These are phyloP conservation scores for Mola mola DNA, from an alignment of 2,113 vertebrate species.

Conservation along the genomic window DNA sequence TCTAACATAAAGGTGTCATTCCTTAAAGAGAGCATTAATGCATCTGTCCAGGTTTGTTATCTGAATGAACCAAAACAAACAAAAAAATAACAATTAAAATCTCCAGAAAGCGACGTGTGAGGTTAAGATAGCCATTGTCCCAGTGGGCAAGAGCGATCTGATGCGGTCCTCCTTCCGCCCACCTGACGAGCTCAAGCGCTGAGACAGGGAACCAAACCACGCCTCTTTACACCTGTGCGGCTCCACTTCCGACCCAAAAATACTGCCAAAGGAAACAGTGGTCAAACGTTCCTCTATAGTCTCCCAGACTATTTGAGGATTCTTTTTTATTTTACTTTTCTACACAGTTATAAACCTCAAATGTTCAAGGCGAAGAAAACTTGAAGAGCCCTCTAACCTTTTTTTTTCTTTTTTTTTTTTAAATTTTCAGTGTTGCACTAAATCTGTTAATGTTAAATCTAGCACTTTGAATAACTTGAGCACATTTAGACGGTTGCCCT, in stretches of 20 bases:
- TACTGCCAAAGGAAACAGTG: constrained; percentile 51
- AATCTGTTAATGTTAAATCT: constrained; percentile 39
- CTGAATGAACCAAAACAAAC: constrained; percentile 11
- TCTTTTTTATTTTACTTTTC: constrained; percentile 24
- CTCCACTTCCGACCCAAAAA: constrained; percentile 35
- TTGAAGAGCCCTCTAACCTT: constrained; percentile 34
- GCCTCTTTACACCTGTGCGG: constrained; percentile 7
- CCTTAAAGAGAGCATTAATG: constrained; percentile 53
- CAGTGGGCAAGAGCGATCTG: constrained; percentile 15
- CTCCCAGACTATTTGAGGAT: constrained; percentile 24
- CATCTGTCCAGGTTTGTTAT: constrained; percentile 13
- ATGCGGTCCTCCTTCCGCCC: constrained; percentile 6
- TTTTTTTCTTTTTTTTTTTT: too few relatives aligned
- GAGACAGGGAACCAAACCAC: constrained; percentile 20
- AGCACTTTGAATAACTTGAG: constrained; percentile 14
- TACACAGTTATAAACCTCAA: constrained; percentile 21
- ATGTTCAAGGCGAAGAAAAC: constrained; percentile 18
- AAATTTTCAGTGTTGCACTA: constrained; percentile 1
- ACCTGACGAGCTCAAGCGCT: constrained; percentile 13
- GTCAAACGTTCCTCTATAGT: constrained; percentile 41
- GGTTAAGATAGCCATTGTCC: constrained; percentile 26
- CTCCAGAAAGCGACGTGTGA: constrained; percentile 45
- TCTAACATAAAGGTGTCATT: constrained; percentile 57
- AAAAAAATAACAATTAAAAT: constrained; percentile 16
- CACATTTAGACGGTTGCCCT: background rate